phyloP scores from a whole-genome alignment of 2,113 vertebrate genomes.

The Noctilio leporinus region DNA sequence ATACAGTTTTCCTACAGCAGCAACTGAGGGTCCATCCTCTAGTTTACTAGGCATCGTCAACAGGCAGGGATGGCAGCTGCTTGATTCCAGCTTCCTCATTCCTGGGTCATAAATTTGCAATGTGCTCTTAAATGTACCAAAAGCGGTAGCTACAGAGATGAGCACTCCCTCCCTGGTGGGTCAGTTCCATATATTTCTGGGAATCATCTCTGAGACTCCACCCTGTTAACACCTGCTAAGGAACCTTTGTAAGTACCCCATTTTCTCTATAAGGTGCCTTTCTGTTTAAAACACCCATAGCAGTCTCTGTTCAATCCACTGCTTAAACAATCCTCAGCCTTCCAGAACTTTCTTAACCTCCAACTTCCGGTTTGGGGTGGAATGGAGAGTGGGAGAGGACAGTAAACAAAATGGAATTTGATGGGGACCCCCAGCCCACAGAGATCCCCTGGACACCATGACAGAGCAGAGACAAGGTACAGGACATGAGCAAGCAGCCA shows the following conservation, averaged over 20 bases:
- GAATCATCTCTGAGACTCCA: neutral
- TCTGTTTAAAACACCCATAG: constrained; percentile 5
- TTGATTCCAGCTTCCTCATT: neutral
- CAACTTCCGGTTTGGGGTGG: neutral
- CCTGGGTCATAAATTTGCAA: neutral
- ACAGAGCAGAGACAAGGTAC: neutral
- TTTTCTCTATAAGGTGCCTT: neutral
- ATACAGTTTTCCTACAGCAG: neutral
- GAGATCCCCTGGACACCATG: neutral
- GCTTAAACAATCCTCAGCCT: neutral
- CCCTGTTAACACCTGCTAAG: neutral
- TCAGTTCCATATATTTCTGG: neutral
- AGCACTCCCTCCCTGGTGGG: neutral
- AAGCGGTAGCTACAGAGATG: too few relatives aligned
- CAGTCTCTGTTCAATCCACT: neutral
- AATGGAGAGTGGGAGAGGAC: too few relatives aligned
- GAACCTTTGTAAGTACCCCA: neutral
- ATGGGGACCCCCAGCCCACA: too few relatives aligned
- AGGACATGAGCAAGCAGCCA: neutral
- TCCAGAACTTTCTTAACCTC: neutral
- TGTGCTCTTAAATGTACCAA: neutral
- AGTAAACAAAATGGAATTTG: neutral
- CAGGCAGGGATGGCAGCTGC: neutral
- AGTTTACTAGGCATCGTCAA: neutral
- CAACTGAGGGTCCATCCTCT: neutral